Base-by-base conservation (phyloP, 2,888 invertebrate genomes). In the Troglohyphantes excavatus region DNA sequence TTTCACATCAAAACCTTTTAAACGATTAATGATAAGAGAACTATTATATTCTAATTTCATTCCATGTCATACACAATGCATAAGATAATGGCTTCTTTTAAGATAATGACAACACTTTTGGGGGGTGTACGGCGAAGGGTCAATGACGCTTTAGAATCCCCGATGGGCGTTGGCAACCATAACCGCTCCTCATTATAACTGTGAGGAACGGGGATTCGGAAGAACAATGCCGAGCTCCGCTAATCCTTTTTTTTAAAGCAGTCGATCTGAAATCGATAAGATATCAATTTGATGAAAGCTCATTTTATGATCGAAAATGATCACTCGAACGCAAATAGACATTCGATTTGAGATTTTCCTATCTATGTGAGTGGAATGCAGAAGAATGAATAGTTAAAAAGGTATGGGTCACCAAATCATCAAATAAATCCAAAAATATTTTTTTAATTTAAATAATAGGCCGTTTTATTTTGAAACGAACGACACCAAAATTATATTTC, bases 91-190 rank as follows among this genome's bases (percentile, higher is more conserved):
- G 53, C 53, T 53, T 53, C 53, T 53, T 53, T 53, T 53, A 53
- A 53, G 53, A 53, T 53, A 53, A 53, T 53, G 53, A 53, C n/a
- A 53, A 53, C 53, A 53, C 53, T n/a, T 53, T 53, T n/a, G 1
- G 53, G 53, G 53, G 33, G 33, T 6, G 33, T 33, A 33, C 9
- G 9, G 53, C 17, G n/a, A 53, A n/a, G 53, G 75, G 65, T 33
- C 82, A 82, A 43, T 68, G 75, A 68, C 67, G 84, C 11, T 61
- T 78, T 26, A 6, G 53, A 63, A 23, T 73, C 87, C 72, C 87
- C 9, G 2, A 79, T 43, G 87, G 87, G 87, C 87, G 87, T 87
- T 81, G 87, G 87, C 87, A 70, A 78, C 23, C n/a, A 29, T 70
- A 86, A 86, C 76, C 53, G 27, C 59, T 65, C 46, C 65, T 81